Evolutionary conservation across 2,113 vertebrate species (phyloP).

Genomic region (Caloenas nicobarica): DNA sequence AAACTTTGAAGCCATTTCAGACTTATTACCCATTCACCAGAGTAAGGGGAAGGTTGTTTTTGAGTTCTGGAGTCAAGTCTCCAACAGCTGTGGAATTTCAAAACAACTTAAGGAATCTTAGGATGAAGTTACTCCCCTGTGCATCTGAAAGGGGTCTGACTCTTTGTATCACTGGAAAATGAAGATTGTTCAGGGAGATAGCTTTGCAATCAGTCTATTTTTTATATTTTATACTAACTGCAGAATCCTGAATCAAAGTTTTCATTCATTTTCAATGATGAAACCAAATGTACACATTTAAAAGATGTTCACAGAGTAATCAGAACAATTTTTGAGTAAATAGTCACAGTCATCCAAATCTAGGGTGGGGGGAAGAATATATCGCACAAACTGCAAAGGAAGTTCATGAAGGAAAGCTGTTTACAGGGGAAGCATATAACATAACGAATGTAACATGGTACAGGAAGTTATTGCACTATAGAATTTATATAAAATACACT

Average conservation of each 20-base stretch:
- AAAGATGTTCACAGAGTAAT: not conserved
- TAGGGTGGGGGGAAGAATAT: not conserved
- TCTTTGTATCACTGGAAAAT: not conserved
- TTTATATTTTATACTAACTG: constrained; percentile 53
- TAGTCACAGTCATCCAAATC: not conserved
- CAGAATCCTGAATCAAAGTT: constrained; percentile 16
- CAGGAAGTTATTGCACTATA: constrained; percentile 61
- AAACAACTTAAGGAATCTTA: not conserved
- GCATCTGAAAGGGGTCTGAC: not conserved
- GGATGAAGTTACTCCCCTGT: not conserved
- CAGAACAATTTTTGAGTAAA: not conserved
- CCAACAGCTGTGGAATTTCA: not conserved
- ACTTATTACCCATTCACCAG: not conserved
- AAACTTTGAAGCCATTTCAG: constrained; percentile 39
- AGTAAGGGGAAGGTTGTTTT: not conserved
- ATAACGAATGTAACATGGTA: constrained; percentile 50
- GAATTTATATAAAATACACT: constrained; percentile 50
- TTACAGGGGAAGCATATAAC: constrained; percentile 22
- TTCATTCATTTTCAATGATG: not conserved
- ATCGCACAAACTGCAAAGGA: constrained; percentile 47
- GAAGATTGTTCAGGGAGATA: constrained; percentile 45
- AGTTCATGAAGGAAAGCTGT: constrained; percentile 35
- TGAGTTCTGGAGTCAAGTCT: not conserved
- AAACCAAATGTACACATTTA: not conserved
- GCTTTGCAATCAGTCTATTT: constrained; percentile 47